A percentile compares a stretch with the other conserved stretches of the same genome.
phyloP scores from a whole-genome alignment of 2,888 invertebrate genomes.

The Scaptomyza flava region DNA sequence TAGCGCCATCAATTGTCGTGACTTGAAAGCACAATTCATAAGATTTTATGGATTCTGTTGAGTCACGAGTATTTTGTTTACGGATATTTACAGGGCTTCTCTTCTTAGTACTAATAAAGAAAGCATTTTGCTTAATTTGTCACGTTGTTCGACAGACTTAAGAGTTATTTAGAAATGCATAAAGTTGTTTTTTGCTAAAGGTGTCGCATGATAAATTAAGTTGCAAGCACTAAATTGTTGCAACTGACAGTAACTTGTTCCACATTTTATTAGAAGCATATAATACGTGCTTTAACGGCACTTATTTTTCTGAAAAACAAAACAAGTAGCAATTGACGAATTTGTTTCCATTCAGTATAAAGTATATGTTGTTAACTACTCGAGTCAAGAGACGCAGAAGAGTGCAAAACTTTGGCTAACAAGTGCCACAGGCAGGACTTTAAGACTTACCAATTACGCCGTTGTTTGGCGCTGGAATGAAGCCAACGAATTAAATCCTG shows the following conservation, averaged over 20 bases:
- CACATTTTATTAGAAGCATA: too few relatives aligned
- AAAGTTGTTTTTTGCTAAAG: background rate
- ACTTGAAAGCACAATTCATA: conserved; percentile 7
- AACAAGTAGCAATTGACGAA: background rate
- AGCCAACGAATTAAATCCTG: conserved; percentile 79
- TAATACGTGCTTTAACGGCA: too few relatives aligned
- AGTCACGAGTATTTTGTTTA: conserved; percentile 35
- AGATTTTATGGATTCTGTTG: conserved; percentile 7
- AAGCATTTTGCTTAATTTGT: background rate
- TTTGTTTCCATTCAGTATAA: background rate
- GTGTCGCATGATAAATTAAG: background rate
- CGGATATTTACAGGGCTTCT: conserved; percentile 15
- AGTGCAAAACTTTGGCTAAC: conserved; percentile 28
- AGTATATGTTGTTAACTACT: too few relatives aligned
- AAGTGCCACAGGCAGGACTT: background rate
- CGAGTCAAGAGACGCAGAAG: background rate
- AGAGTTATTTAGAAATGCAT: background rate
- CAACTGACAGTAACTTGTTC: background rate
- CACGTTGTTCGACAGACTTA: background rate
- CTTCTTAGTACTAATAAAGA: background rate
- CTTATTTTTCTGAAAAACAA: too few relatives aligned
- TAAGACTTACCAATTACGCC: conserved; percentile 69
- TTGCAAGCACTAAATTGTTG: background rate
- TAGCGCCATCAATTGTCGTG: conserved; percentile 52
- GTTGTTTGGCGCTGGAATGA: conserved; percentile 66